Base-by-base conservation (phyloP, 2,888 invertebrate genomes). In the Anthoptus insignis region DNA sequence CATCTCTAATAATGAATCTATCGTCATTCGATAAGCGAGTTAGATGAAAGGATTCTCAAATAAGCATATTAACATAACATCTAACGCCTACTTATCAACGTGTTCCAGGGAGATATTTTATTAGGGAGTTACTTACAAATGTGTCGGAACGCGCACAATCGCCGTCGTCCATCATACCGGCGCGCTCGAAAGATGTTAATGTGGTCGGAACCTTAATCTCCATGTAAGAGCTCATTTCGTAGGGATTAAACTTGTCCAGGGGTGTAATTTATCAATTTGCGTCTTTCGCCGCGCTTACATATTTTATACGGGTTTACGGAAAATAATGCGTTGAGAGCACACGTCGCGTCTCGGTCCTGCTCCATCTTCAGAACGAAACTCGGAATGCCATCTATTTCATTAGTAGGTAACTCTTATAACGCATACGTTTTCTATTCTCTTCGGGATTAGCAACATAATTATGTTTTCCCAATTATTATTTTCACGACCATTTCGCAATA, bases 221-320 rank as follows among this genome's bases (percentile, higher is more conserved):
- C 71, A 68, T 72, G 76, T 88, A 87, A 89, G 82, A 79, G 81
- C 76, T 83, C 84, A 85, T 88, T 89, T 81, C 77, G 74, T 76
- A 74, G 73, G 86, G 88, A 89, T 89, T 90, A 89, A 77, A 72
- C 76, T 78, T 84, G 83, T 84, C 81, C 82, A 74, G 76, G 69
- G 73, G 68, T 78, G 84, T 87, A 81, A 88, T 91, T 89, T 90
- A 90, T 90, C 88, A 90, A 89, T 88, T 87, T 76, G 75, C 76
- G 73, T 60, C 70, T 73, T 69, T 58, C 69, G 67, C 72, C 65
- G 69, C 69, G 67, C 65, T 64, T 63, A 69, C 67, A 67, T 67
- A 68, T 71, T 70, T 73, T 70, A 69, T 68, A 67, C 54, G 54
- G 57, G 67, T 65, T 72, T 73, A 71, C 72, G 60, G 66, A 67